Evolutionary conservation across 2,113 vertebrate genomes (phyloP).

Genomic region (Echinops telfairi): DNA sequence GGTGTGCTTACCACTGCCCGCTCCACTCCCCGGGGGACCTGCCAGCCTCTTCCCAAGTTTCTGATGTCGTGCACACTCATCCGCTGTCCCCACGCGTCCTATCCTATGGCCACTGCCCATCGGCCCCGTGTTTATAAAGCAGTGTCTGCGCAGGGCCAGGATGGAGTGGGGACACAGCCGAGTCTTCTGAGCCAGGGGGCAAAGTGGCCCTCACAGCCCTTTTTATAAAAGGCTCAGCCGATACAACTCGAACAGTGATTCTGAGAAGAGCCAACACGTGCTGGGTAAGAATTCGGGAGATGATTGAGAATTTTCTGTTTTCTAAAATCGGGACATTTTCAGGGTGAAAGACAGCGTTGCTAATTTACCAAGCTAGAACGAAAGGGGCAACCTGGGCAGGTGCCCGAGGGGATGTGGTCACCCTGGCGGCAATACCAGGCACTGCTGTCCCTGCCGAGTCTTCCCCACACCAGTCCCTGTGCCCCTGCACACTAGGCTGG

Average conservation of each 20-base stretch:
- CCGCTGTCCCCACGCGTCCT: neutral
- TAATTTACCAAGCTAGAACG: neutral
- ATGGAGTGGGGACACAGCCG: neutral
- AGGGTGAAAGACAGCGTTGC: neutral
- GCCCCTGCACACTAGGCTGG: no score
- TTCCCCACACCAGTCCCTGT: neutral
- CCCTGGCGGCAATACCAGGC: neutral
- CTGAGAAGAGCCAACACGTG: neutral
- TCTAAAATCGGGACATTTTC: neutral
- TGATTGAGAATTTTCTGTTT: neutral
- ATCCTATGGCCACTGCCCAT: neutral
- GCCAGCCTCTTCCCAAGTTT: neutral
- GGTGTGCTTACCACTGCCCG: neutral
- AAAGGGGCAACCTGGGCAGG: neutral
- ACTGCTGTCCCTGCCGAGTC: neutral
- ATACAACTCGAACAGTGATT: neutral
- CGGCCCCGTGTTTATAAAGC: no score
- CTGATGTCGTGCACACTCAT: neutral
- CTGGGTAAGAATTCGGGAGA: neutral
- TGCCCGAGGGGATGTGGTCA: neutral
- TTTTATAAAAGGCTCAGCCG: neutral
- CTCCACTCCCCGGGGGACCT: neutral
- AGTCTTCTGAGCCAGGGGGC: neutral
- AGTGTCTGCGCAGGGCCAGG: neutral
- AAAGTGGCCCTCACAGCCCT: neutral